A percentile compares a stretch with the other conserved stretches of the same genome.
phyloP scores from a whole-genome alignment of 2,113 vertebrate species.

The Lophura nycthemera region DNA sequence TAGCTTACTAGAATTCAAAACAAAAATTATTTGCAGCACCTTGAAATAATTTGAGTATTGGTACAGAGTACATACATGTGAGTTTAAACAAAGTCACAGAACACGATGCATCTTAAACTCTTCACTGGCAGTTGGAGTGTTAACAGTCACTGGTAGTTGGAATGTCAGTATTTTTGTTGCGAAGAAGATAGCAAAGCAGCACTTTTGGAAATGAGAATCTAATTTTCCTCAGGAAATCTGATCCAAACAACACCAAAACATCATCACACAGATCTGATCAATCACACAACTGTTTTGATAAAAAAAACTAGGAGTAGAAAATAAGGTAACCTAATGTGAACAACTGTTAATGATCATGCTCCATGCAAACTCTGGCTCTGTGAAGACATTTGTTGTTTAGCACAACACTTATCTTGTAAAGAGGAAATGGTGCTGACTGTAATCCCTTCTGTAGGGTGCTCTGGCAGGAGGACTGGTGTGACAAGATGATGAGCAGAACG shows the following conservation, averaged over 20 bases:
- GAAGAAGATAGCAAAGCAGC: not conserved
- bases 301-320: not conserved
- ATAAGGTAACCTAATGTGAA: not conserved
- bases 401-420: not conserved
- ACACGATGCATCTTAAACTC: not conserved
- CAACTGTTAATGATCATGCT: fast-evolving
- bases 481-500: not conserved
- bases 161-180: not conserved
- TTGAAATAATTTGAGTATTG: not conserved
- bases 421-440: not conserved
- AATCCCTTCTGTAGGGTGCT: not conserved
- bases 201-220: fast-evolving
- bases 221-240: not conserved
- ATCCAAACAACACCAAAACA: not conserved
- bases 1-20: not conserved
- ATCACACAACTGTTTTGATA: not conserved
- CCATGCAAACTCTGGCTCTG: not conserved
- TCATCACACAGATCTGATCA: not conserved
- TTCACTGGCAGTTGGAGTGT: not conserved
- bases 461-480: not conserved
- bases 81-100: not conserved
- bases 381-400: not conserved
- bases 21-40: not conserved
- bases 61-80: not conserved
- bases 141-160: not conserved